Conservation (phyloP, 2,888 invertebrate genomes). For the Callyntrura sp. region DNA sequence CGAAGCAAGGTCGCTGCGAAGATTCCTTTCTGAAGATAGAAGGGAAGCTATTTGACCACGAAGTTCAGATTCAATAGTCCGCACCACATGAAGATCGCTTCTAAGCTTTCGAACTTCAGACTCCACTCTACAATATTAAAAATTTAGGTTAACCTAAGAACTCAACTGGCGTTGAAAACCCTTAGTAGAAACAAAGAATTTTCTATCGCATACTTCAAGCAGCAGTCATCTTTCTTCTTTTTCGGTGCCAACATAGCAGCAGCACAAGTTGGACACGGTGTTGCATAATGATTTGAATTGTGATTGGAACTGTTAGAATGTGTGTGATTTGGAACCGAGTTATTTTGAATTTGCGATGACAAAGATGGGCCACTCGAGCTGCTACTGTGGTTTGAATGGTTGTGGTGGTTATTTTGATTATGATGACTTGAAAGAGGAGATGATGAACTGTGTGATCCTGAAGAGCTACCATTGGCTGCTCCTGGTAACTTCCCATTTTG, state of each 20-base stretch:
- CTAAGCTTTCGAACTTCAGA: slow-evolving; percentile 83
- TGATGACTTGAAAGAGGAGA: slow-evolving; percentile 78
- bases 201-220: slow-evolving; percentile 79
- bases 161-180: background rate
- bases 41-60: slow-evolving; percentile 83
- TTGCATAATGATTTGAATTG: slow-evolving; percentile 78
- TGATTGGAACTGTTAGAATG: slow-evolving; percentile 80
- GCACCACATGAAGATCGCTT: slow-evolving; percentile 83
- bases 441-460: slow-evolving; percentile 78
- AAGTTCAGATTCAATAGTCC: slow-evolving; percentile 83
- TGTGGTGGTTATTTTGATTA: slow-evolving; percentile 80
- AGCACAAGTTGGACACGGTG: slow-evolving; percentile 80
- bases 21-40: slow-evolving; percentile 83
- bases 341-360: slow-evolving; percentile 74
- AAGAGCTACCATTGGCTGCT: slow-evolving; percentile 71
- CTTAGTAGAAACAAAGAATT: background rate
- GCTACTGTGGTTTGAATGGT: slow-evolving; percentile 80
- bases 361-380: slow-evolving; percentile 72
- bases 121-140: slow-evolving; percentile 36
- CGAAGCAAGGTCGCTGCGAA: slow-evolving; percentile 83
- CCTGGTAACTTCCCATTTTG: slow-evolving; percentile 80
- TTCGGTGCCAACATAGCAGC: slow-evolving; percentile 79
- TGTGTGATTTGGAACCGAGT: slow-evolving; percentile 76
- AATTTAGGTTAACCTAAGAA: background rate
- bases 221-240: slow-evolving; percentile 83